A percentile compares a stretch with the other conserved stretches of the same genome.
phyloP scores from a whole-genome alignment of 2,888 invertebrate genomes.

The Tricholauxania praeusta region DNA sequence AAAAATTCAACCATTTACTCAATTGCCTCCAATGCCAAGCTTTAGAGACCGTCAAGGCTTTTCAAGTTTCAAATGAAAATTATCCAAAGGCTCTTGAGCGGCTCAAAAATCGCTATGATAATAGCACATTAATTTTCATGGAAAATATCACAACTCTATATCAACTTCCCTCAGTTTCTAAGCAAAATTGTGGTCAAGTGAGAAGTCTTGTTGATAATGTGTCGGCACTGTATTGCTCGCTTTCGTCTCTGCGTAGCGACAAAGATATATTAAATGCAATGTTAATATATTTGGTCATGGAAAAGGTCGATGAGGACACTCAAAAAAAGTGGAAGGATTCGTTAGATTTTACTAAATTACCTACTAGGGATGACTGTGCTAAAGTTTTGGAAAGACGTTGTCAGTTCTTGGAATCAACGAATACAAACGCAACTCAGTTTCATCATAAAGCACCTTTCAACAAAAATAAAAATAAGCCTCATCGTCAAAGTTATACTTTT shows the following conservation, averaged over 20 bases:
- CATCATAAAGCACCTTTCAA: no score
- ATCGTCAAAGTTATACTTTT: background rate
- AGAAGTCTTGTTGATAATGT: constrained; percentile 30
- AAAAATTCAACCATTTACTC: constrained; percentile 11
- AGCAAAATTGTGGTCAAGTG: constrained; percentile 23
- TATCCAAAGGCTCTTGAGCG: constrained; percentile 33
- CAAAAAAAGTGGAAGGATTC: no score
- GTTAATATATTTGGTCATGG: constrained; percentile 34
- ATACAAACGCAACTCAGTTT: no score
- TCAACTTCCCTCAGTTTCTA: constrained; percentile 20
- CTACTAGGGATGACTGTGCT: no score
- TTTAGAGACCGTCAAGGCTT: constrained; percentile 17
- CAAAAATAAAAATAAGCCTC: constrained; percentile 14
- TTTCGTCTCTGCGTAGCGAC: constrained; percentile 29
- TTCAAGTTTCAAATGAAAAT: constrained; percentile 31
- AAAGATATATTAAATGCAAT: constrained; percentile 38
- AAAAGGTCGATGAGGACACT: constrained; percentile 39
- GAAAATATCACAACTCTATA: constrained; percentile 21
- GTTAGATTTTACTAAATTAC: no score
- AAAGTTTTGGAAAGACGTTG: no score
- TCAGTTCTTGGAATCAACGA: no score
- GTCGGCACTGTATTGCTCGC: constrained; percentile 30
- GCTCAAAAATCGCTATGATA: constrained; percentile 16
- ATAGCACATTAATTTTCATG: constrained; percentile 15
- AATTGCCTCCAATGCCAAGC: constrained; percentile 22